Conservation (phyloP, 2,113 vertebrate genomes). For the Calonectris borealis region DNA sequence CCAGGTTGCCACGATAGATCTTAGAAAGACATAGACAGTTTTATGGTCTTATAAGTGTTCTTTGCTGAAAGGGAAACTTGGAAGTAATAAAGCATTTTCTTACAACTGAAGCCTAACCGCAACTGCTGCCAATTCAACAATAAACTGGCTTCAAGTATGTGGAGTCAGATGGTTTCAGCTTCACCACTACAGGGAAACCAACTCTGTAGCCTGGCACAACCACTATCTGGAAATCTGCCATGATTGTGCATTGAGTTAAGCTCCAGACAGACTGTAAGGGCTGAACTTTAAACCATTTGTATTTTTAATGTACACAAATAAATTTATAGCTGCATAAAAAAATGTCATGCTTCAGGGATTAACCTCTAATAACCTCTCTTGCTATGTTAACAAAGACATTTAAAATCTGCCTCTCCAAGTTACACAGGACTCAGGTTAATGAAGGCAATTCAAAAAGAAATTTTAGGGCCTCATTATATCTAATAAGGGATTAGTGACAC, state of each 20-base stretch:
- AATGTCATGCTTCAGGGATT: slow-evolving; percentile 62
- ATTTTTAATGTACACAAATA: slow-evolving; percentile 53
- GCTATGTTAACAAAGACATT: slow-evolving; percentile 63
- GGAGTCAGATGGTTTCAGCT: slow-evolving; percentile 39
- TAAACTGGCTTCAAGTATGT: not conserved
- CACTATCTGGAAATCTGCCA: slow-evolving; percentile 26
- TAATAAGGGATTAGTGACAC: slow-evolving; percentile 69
- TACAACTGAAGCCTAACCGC: slow-evolving; percentile 8
- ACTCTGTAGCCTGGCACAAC: slow-evolving; percentile 37
- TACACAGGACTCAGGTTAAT: slow-evolving; percentile 46
- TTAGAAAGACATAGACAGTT: slow-evolving; percentile 16
- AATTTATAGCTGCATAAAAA: slow-evolving; percentile 60
- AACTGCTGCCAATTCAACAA: slow-evolving; percentile 47
- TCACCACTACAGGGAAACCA: slow-evolving; percentile 31
- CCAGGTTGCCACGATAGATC: not conserved
- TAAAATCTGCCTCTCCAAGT: slow-evolving; percentile 53
- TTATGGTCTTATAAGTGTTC: slow-evolving; percentile 13
- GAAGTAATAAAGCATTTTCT: slow-evolving; percentile 53
- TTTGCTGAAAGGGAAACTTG: slow-evolving; percentile 40
- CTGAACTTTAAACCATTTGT: slow-evolving; percentile 60
- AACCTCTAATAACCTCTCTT: slow-evolving; percentile 55
- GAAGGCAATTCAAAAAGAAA: slow-evolving; percentile 61
- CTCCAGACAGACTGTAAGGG: slow-evolving; percentile 39
- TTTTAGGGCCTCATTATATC: slow-evolving; percentile 60
- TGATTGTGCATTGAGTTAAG: slow-evolving; percentile 49